Evolutionary conservation across 2,888 invertebrate species (phyloP), one percentile per base, ranked within the genome.

Genomic region (Thysanoteuthis rhombus): DNA sequence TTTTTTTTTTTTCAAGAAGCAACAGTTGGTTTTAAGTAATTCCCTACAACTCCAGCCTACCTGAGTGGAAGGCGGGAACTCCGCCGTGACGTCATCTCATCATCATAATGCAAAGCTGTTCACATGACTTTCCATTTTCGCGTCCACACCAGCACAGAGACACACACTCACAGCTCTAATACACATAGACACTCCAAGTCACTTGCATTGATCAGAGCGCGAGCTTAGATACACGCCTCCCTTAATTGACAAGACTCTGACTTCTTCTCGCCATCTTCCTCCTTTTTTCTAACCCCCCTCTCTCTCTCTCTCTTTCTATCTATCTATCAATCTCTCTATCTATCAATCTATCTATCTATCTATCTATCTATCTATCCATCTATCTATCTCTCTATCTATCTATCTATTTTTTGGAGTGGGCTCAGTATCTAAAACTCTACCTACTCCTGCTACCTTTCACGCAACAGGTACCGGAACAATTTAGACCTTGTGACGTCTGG

Each of bases 311-410:
- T 75, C 10, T 10, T 10, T n/a, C n/a, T 75, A 2, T 10, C n/a
- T 12, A 2, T 1, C 10, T 0, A n/a, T n/a, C 16, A 8, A n/a
- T 75, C 12, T n/a, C 8, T n/a, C 19, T n/a, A 10, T n/a, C n/a
- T 32, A 12, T 75, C n/a, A 22, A 16, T n/a, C 8, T n/a, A n/a
- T 75, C 32, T n/a, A 12, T 75, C n/a, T n/a, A 12, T 10, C 32
- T 75, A n/a, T 8, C 75, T 32, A n/a, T n/a, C n/a, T 75, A 47
- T 16, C 42, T 8, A 45, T 45, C n/a, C n/a, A n/a, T n/a, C n/a
- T n/a, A n/a, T n/a, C n/a, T n/a, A n/a, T n/a, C n/a, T n/a, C n/a
- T n/a, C 3, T 25, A 52, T 22, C 52, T 52, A 25, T 6, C 25
- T 75, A 1, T 12, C 12, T n/a, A 4, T 75, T 32, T 10, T 75